Evolutionary conservation across 2,888 invertebrate genomes (phyloP).

Genomic region (Bombylius major): DNA sequence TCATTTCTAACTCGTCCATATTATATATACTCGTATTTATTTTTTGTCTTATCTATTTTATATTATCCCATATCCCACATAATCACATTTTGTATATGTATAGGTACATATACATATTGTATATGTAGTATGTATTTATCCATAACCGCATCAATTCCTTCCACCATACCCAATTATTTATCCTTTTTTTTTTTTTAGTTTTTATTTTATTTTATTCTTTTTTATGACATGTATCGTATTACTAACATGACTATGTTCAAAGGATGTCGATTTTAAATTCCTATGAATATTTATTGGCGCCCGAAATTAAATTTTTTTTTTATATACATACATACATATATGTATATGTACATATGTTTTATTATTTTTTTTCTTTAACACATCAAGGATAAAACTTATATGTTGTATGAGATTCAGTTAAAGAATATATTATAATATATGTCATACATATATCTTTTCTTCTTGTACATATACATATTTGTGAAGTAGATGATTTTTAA

Average conservation of each 20-base stretch:
- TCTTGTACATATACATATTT: neutral
- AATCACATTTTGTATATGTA: no score
- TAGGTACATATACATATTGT: no score
- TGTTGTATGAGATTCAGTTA: neutral
- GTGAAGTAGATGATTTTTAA: neutral
- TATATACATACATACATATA: neutral
- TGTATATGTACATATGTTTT: neutral
- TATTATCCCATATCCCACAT: no score
- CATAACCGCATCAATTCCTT: no score
- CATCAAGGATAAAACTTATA: no score
- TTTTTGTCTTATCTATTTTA: no score
- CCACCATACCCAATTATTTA: no score
- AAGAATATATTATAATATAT: no score
- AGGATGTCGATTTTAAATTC: constrained; percentile 15
- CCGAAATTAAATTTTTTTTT: constrained; percentile 14
- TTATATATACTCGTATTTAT: no score
- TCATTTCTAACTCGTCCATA: neutral
- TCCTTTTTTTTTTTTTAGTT: neutral
- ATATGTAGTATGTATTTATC: no score
- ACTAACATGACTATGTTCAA: neutral
- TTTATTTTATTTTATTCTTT: neutral
- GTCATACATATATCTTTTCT: neutral
- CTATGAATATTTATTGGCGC: constrained; percentile 15
- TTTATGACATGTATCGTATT: neutral
- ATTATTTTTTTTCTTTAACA: neutral